Percentiles rank a stretch among this genome's conserved stretches.
phyloP scores from a whole-genome alignment of 2,888 invertebrate genomes.

The Cepaea hortensis region DNA sequence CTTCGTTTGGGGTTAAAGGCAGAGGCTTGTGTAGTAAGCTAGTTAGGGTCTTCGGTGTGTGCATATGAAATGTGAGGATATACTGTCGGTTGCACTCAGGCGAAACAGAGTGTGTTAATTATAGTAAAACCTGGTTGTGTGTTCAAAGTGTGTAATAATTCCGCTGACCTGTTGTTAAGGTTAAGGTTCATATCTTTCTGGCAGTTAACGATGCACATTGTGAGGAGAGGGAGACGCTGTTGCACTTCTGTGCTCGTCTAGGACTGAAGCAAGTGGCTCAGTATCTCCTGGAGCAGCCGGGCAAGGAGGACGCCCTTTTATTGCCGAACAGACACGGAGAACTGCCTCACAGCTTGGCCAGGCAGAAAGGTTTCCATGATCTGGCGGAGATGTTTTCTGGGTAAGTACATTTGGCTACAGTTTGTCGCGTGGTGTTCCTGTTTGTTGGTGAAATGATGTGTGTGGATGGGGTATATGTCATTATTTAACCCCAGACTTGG shows the following conservation, averaged over 20 bases:
- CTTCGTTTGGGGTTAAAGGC: too few species aligned
- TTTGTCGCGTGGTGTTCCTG: too few species aligned
- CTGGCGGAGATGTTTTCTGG: slow-evolving; percentile 65
- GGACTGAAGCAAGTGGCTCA: slow-evolving; percentile 64
- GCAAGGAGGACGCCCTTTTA: slow-evolving; percentile 60
- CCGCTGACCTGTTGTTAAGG: neutral
- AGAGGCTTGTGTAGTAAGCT: too few species aligned
- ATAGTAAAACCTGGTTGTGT: too few species aligned
- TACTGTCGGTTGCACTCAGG: too few species aligned
- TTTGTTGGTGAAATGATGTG: neutral
- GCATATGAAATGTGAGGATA: too few species aligned
- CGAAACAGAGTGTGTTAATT: too few species aligned
- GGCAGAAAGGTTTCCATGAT: slow-evolving; percentile 59
- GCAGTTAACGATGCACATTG: slow-evolving; percentile 44
- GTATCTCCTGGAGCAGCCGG: slow-evolving; percentile 66
- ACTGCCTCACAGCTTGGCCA: slow-evolving; percentile 66
- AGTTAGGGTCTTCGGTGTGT: too few species aligned
- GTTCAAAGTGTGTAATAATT: neutral
- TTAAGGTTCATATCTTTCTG: neutral
- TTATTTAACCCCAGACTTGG: too few species aligned
- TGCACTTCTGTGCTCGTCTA: slow-evolving; percentile 69
- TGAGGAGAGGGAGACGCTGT: slow-evolving; percentile 62
- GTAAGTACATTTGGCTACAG: slow-evolving; percentile 56
- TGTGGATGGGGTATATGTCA: too few species aligned
- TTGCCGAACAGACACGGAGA: slow-evolving; percentile 66